Base-by-base conservation (phyloP, 2,113 vertebrate species). In the Cairina moschata region DNA sequence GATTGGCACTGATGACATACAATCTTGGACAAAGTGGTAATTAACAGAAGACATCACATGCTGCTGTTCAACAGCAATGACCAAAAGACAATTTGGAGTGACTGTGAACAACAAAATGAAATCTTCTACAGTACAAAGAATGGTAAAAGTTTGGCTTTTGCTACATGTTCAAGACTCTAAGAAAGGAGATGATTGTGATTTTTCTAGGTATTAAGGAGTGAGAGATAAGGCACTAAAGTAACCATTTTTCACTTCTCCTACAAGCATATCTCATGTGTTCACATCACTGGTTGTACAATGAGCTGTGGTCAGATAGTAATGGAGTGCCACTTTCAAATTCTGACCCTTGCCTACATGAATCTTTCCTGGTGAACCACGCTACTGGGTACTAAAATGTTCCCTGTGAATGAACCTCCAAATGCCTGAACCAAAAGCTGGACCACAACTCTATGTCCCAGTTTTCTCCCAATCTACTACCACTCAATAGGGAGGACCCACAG, bases 301-400 rank as follows among this genome's bases (percentile, higher is more conserved):
- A 58, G 15, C 56, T 34, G 8, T 6, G 18, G 31, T 46, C 60
- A 66, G 65, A 34, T 6, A 28, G 16, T 5, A 73, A 54, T 4
- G 6, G 38, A 87, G 9, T 4, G 5, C 36, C 42, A 46, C 44
- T 46, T n/a, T 8, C 15, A 18, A 46, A 90, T 50, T 17, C 28
- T 36, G 22, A 9, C 8, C 12, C 32, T 13, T 62, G 9, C 29
- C 66, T 13, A 2, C 0, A 3, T 13, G 10, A 94, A 13, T 8
- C 8, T 18, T 80, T 17, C 42, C 32, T 58, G 16, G 22, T 55
- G 58, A 66, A 62, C 15, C 11, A 44, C 23, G 32, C 7, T 13
- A 17, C 5, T 6, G 8, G 13, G 17, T 18, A 13, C 29, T 63
- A 63, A 90, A 77, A 29, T 15, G 2, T 4, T 52, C 25, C 28